Conservation (phyloP, 2,888 invertebrate species). For the Isoperla grammatica region DNA sequence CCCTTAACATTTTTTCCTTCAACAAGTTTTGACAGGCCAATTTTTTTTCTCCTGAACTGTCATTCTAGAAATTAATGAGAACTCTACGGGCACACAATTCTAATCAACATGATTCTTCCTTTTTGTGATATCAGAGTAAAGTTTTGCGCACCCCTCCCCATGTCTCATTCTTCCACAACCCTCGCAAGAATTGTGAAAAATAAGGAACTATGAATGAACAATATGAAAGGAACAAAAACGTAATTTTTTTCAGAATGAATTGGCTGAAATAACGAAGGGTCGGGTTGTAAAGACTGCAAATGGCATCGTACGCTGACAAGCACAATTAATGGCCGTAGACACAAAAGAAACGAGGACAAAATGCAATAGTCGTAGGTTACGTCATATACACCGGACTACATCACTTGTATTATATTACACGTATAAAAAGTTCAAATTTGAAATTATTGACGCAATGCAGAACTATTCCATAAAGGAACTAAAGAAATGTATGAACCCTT, state of each 20-base stretch:
- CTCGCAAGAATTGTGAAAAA: neutral
- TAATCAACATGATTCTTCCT: slow-evolving; percentile 17
- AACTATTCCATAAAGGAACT: no score
- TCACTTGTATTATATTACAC: no score
- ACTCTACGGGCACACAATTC: slow-evolving; percentile 17
- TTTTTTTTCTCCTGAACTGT: slow-evolving; percentile 20
- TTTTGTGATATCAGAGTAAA: slow-evolving; percentile 16
- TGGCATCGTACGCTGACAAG: neutral
- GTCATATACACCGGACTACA: no score
- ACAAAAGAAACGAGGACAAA: no score
- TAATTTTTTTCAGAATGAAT: slow-evolving; percentile 7
- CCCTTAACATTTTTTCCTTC: slow-evolving; percentile 9
- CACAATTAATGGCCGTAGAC: neutral
- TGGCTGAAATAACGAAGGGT: slow-evolving; percentile 17
- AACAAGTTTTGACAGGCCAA: slow-evolving; percentile 26
- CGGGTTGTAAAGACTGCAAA: neutral
- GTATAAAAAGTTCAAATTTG: no score
- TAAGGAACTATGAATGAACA: neutral
- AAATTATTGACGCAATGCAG: no score
- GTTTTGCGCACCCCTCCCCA: slow-evolving; percentile 13
- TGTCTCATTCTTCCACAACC: neutral
- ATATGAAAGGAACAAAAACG: slow-evolving; percentile 1
- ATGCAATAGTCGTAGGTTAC: no score
- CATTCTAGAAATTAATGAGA: slow-evolving; percentile 27
- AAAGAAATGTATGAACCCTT: no score